These are phyloP conservation scores for Smithornis capensis DNA, from an alignment of 2,113 vertebrate species.

Conservation along the genomic window DNA sequence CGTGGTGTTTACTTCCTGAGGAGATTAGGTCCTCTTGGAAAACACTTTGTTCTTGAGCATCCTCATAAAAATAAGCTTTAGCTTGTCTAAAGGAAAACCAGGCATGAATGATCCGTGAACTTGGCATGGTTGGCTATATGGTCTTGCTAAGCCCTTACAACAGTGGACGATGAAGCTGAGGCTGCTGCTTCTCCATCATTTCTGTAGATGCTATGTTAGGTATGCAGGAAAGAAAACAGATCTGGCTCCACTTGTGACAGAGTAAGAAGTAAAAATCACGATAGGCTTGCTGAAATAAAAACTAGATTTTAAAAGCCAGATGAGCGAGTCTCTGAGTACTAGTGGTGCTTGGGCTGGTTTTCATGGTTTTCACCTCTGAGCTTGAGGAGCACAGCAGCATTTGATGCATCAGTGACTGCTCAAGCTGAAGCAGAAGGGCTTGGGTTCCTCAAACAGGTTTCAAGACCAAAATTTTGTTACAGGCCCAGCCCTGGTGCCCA, in stretches of 20 bases:
- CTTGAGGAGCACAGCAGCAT: not conserved
- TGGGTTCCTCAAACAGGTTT: not conserved
- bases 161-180: not conserved
- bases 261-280: rapidly evolving
- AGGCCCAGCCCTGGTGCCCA: not conserved
- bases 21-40: slow-evolving; percentile 24
- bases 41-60: slow-evolving; percentile 26
- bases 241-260: not conserved
- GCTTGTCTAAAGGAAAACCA: not conserved
- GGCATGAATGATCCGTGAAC: not conserved
- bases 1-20: slow-evolving; percentile 21
- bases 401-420: not conserved
- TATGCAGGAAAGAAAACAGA: not conserved
- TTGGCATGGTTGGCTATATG: not conserved
- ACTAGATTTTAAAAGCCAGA: not conserved
- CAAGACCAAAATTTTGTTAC: not conserved
- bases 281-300: not conserved
- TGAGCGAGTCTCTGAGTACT: not conserved
- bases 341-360: not conserved
- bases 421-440: not conserved
- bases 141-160: not conserved
- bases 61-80: not conserved
- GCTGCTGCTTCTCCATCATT: not conserved
- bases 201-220: not conserved
- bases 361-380: not conserved